Percentiles rank a stretch among this genome's conserved stretches.
Conservation (phyloP, 1,140 invertebrate species). For the Daktulosphaira vitifoliae region DNA sequence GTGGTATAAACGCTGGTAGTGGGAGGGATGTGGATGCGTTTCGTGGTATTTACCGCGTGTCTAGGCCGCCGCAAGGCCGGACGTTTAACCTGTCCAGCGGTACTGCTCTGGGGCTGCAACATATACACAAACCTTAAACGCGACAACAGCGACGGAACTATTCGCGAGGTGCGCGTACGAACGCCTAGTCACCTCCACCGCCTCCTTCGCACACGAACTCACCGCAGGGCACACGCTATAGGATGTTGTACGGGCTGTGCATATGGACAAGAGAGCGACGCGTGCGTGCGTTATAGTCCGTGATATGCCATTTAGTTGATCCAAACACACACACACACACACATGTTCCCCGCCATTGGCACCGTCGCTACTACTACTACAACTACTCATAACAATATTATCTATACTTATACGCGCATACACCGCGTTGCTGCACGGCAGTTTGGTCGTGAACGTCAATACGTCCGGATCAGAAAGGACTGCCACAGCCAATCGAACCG, state of each 20-base stretch:
- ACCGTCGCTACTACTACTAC: too few relatives aligned
- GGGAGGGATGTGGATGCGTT: too few relatives aligned
- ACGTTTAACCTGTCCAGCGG: background rate
- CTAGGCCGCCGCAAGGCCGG: slow-evolving; percentile 20
- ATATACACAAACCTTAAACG: background rate
- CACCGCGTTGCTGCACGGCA: background rate
- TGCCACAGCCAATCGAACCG: too few relatives aligned
- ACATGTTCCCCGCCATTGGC: background rate
- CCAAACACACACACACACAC: background rate
- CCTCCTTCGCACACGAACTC: background rate
- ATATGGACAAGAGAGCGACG: too few relatives aligned
- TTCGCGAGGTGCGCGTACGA: background rate
- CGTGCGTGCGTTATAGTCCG: too few relatives aligned
- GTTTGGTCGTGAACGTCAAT: slow-evolving; percentile 8
- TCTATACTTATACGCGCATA: too few relatives aligned
- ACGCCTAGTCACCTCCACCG: background rate
- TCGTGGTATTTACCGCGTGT: background rate
- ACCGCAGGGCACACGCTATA: background rate
- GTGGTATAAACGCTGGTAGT: too few relatives aligned
- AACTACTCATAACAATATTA: too few relatives aligned
- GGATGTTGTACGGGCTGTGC: too few relatives aligned
- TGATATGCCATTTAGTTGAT: too few relatives aligned
- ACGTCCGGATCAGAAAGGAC: background rate
- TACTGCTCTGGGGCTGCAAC: too few relatives aligned
- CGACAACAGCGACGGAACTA: background rate